Conservation (phyloP, 2,113 vertebrate genomes). For the Neotoma lepida region DNA sequence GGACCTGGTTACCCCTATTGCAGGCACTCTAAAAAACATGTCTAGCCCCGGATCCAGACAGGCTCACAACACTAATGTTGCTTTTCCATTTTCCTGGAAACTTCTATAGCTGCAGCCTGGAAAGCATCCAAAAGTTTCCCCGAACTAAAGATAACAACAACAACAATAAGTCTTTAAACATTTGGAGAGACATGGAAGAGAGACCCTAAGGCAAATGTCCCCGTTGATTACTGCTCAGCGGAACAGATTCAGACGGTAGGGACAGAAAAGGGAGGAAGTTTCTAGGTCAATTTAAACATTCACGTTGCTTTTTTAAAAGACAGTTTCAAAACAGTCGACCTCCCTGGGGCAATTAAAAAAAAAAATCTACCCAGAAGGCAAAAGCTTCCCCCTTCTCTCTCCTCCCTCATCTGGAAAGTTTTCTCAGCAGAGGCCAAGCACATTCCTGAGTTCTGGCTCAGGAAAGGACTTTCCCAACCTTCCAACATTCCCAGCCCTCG, state of each 20-base stretch:
- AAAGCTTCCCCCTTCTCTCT: slow-evolving; percentile 38
- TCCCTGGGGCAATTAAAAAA: slow-evolving; percentile 45
- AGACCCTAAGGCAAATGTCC: slow-evolving; percentile 71
- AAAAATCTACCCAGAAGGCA: slow-evolving; percentile 63
- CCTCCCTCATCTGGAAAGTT: slow-evolving; percentile 71
- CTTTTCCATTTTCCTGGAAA: slow-evolving; percentile 84
- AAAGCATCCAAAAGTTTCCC: slow-evolving; percentile 83
- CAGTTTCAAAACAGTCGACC: slow-evolving; percentile 68
- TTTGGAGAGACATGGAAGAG: slow-evolving; percentile 57
- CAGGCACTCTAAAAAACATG: slow-evolving; percentile 73
- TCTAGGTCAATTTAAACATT: slow-evolving; percentile 75
- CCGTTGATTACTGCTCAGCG: slow-evolving; percentile 70
- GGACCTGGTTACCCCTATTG: slow-evolving; percentile 76
- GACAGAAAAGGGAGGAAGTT: slow-evolving; percentile 67
- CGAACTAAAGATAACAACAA: slow-evolving; percentile 83
- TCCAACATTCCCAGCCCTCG: slow-evolving; percentile 46
- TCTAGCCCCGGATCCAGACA: slow-evolving; percentile 61
- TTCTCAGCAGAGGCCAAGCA: slow-evolving; percentile 61
- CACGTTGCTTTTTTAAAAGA: slow-evolving; percentile 70
- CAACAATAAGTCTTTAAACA: slow-evolving; percentile 47
- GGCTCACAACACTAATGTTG: slow-evolving; percentile 81
- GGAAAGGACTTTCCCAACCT: slow-evolving; percentile 72
- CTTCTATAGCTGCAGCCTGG: slow-evolving; percentile 84
- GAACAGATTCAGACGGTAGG: slow-evolving; percentile 56
- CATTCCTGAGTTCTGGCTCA: slow-evolving; percentile 67